These are phyloP conservation scores for Holothuria scabra DNA, from an alignment of 53 echinoderm and acorn worm species.

Conservation along the genomic window DNA sequence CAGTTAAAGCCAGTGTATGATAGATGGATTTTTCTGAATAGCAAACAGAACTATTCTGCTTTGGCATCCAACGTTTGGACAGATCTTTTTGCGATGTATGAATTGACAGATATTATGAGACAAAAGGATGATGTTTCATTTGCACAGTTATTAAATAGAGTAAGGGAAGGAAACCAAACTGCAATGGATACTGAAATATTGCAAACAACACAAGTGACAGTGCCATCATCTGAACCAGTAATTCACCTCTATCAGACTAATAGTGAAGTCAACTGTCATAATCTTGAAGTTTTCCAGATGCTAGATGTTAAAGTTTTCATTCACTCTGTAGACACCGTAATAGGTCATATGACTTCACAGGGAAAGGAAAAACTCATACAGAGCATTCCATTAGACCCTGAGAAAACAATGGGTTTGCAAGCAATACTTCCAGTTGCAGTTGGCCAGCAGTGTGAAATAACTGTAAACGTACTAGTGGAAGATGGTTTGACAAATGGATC, in stretches of 20 bases:
- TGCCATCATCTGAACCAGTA: background rate
- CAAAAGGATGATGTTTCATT: constrained; percentile 36
- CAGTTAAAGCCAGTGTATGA: constrained; percentile 63
- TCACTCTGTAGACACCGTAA: background rate
- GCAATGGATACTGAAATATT: background rate
- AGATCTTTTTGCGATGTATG: background rate
- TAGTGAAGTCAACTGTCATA: background rate
- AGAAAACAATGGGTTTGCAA: constrained; percentile 5
- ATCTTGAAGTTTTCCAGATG: background rate
- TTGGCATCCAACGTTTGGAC: constrained; percentile 15
- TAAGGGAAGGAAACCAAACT: constrained; percentile 34
- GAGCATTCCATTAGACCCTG: background rate
- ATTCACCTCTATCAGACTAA: constrained; percentile 3
- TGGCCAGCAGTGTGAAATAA: constrained; percentile 5
- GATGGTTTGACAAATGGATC: constrained; percentile 50
- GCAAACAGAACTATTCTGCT: constrained; percentile 31
- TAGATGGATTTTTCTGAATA: constrained; percentile 41
- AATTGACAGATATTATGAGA: constrained; percentile 31
- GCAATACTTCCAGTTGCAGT: background rate
- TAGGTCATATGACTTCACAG: too few relatives aligned
- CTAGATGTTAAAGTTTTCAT: background rate
- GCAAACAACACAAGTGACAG: background rate
- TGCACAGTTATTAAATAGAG: constrained; percentile 16
- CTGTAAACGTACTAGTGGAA: constrained; percentile 23
- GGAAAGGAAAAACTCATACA: background rate